A percentile compares a stretch with the other conserved stretches of the same genome.
These are phyloP conservation scores for Anguilla rostrata DNA, from an alignment of 2,113 vertebrate genomes.

Conservation along the genomic window DNA sequence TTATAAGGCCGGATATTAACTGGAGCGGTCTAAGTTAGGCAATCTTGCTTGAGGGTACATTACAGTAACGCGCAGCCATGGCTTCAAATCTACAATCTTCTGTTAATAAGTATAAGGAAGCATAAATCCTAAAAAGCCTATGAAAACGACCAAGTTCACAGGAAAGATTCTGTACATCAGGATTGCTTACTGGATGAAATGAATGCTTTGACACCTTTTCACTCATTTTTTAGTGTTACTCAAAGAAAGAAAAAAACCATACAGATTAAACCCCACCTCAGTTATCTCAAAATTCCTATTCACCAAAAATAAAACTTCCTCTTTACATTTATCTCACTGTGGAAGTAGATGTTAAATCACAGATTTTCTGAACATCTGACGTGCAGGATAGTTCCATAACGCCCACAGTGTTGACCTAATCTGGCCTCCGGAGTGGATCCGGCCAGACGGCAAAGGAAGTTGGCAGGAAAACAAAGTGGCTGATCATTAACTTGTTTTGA, in stretches of 20 bases:
- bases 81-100: neutral
- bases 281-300: no score
- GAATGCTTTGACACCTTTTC: no score
- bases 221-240: no score
- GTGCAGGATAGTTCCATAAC: neutral
- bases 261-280: no score
- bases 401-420: neutral
- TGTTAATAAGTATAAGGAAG: neutral
- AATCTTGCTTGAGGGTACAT: neutral
- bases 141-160: neutral
- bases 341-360: neutral
- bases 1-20: neutral
- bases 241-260: no score
- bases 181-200: no score
- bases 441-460: slow-evolving; percentile 17
- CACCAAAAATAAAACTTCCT: no score
- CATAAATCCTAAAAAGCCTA: neutral
- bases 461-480: slow-evolving; percentile 24
- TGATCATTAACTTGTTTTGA: slow-evolving; percentile 31
- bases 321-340: no score
- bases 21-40: neutral
- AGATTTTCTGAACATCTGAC: neutral
- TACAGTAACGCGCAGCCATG: neutral
- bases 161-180: neutral
- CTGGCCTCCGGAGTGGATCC: slow-evolving; percentile 24